Conservation (phyloP, 2,888 invertebrate genomes). For the Oscheius sp. region DNA sequence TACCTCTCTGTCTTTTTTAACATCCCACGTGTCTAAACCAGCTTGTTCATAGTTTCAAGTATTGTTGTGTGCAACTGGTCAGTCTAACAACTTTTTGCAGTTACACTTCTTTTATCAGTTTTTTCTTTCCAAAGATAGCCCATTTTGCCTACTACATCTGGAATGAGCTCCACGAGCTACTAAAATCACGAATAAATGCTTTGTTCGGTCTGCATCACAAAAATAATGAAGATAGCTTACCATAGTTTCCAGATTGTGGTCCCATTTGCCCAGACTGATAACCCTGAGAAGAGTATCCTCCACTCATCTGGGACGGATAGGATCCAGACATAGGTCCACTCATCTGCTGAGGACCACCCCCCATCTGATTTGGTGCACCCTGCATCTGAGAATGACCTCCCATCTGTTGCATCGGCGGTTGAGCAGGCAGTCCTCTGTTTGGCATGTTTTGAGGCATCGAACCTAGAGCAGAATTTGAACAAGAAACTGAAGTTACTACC, state of each 20-base stretch:
- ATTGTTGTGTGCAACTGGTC: neutral
- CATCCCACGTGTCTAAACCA: too few species aligned
- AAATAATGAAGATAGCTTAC: neutral
- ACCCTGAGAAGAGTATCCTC: slow-evolving; percentile 4
- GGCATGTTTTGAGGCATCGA: slow-evolving; percentile 5
- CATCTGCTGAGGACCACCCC: slow-evolving; percentile 3
- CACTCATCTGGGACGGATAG: neutral
- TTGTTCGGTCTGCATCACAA: too few species aligned
- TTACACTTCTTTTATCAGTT: too few species aligned
- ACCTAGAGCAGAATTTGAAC: neutral
- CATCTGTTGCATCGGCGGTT: slow-evolving; percentile 4
- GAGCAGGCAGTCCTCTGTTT: slow-evolving; percentile 7
- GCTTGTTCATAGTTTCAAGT: neutral
- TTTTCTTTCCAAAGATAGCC: too few species aligned
- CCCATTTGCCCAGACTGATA: slow-evolving; percentile 4
- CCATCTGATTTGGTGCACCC: too few species aligned
- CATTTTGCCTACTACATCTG: too few species aligned
- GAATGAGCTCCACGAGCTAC: too few species aligned
- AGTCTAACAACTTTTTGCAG: neutral
- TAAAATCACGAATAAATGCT: too few species aligned
- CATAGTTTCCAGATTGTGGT: neutral
- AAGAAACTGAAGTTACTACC: neutral
- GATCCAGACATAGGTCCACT: neutral
- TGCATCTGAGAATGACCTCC: neutral
- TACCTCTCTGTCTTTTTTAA: too few species aligned